Evolutionary conservation across 2,797 vertebrate genomes (phyloP).

Genomic region (Scomberomorus guttatus): DNA sequence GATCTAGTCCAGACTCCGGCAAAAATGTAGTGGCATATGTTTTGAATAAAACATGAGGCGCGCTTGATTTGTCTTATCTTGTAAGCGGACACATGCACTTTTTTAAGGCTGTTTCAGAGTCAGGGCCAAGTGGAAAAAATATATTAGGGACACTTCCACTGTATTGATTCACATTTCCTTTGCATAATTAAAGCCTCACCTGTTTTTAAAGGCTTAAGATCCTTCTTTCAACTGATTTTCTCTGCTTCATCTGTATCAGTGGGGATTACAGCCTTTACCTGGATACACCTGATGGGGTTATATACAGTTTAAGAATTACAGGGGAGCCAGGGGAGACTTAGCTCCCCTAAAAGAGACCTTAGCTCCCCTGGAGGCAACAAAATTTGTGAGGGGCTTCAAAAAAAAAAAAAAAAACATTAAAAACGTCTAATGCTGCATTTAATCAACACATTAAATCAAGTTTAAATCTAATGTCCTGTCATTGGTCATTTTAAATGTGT

Average conservation of each 20-base stretch:
- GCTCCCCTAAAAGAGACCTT: neutral
- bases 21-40: neutral
- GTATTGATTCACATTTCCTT: constrained; percentile 22
- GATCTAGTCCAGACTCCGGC: constrained; percentile 45
- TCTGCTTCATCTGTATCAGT: neutral
- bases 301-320: neutral
- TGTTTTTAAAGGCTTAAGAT: constrained; percentile 23
- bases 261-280: constrained; percentile 5
- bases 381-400: neutral
- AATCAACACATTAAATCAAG: neutral
- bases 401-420: no score
- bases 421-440: neutral
- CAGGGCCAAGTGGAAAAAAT: constrained; percentile 20
- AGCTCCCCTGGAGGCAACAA: neutral
- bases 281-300: neutral
- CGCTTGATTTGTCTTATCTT: constrained; percentile 52
- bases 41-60: constrained; percentile 71
- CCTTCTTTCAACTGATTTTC: neutral
- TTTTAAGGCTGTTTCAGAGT: constrained; percentile 29
- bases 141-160: constrained; percentile 28
- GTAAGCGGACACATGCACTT: constrained; percentile 15
- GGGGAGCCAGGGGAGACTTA: neutral
- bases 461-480: neutral
- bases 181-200: constrained; percentile 48
- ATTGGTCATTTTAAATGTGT: neutral